A percentile compares a stretch with the other conserved stretches of the same genome.
These are phyloP conservation scores for Alouatta caraya DNA, from an alignment of 2,797 vertebrate genomes.

Conservation along the genomic window DNA sequence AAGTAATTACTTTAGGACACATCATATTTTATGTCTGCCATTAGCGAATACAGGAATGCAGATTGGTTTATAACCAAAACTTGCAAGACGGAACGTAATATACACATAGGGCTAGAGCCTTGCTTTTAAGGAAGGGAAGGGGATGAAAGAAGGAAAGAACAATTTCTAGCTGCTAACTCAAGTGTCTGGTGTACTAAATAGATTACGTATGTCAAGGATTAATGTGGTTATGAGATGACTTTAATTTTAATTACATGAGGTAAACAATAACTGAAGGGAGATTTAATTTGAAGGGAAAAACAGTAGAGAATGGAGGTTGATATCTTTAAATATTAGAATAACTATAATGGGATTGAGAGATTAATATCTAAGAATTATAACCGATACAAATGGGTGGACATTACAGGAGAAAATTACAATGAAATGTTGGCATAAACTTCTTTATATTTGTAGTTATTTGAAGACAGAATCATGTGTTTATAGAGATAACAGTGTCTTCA, in stretches of 20 bases:
- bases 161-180: not conserved
- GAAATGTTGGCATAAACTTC: not conserved
- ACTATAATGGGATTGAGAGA: not conserved
- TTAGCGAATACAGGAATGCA: not conserved
- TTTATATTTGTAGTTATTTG: not conserved
- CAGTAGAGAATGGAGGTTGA: not conserved
- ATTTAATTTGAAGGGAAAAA: not conserved
- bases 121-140: not conserved
- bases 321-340: not conserved
- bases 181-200: not conserved
- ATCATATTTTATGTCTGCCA: not conserved
- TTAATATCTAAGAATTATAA: not conserved
- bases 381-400: not conserved
- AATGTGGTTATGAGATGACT: not conserved
- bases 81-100: not conserved
- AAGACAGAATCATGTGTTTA: not conserved
- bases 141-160: not conserved
- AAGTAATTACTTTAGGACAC: not conserved
- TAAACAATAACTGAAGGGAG: not conserved
- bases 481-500: not conserved
- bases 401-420: not conserved
- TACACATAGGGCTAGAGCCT: accelerated
- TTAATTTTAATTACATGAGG: not conserved
- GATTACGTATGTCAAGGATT: not conserved
- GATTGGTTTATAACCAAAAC: not conserved